Evolutionary conservation across 2,797 vertebrate genomes (phyloP), one percentile per base, ranked within the genome.

Genomic region (Steatocranus sp.): DNA sequence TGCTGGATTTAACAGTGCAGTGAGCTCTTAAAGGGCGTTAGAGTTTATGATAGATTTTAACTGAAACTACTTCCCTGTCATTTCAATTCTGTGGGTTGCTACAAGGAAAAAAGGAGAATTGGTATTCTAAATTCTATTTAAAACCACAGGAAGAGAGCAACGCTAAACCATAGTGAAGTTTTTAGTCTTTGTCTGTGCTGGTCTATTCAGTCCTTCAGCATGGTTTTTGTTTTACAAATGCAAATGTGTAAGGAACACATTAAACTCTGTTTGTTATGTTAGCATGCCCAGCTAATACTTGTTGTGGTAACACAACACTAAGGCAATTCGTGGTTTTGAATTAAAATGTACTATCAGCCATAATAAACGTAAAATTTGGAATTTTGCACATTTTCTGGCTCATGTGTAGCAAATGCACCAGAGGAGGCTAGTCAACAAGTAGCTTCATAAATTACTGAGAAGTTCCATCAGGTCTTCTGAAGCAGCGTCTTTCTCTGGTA

Each of bases 401-500:
- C 14, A 3, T 0, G 20, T 43, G 63, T 14, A 11, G 23, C 15
- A 70, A 46, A 70, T 70, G 66, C 23, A 17, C 23, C 61, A 66
- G 61, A 6, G 61, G 34, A 66, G 0, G 34, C 61, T 23, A 5
- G 20, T 66, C 61, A 41, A 23, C 61, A 41, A 63, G 58, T 36
- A 12, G 32, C 61, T 23, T 86, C 51, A 80, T 75, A 83, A 10
- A 83, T 54, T 32, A 53, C 46, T 76, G 30, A 81, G 41, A 30
- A 38, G 46, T 43, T 41, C 78, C 50, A 79, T 79, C 48, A 38
- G 2, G 14, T 83, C 50, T 70, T 54, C 50, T 80, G 54, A 54
- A 30, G 25, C 34, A 78, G 15, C 20, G 76, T 38, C 58, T 48
- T 80, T 88, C 78, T 89, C 75, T 82, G 78, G 83, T 68, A 77